Evolutionary conservation across 2,113 vertebrate species (phyloP), one percentile per base, ranked within the genome.

Genomic region (Zootoca vivipara): DNA sequence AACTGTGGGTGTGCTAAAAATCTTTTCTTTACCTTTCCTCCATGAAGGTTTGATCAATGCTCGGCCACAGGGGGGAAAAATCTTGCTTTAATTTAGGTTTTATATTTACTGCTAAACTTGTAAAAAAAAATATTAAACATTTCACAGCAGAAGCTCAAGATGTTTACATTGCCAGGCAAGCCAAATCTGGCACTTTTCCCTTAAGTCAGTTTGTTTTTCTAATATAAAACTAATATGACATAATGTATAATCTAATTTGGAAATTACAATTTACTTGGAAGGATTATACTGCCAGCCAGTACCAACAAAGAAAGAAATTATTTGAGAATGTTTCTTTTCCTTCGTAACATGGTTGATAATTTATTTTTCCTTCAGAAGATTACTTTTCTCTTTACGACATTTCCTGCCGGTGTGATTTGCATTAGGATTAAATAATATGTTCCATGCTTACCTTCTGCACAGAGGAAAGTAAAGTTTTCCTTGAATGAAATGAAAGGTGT

Each of bases 191-290:
- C 95, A 91, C 93, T 95, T 96, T 96, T 94, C 93, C 95, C 95
- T 93, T 94, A 93, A 96, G 93, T 93, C 93, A 95, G 95, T 97
- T 96, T 96, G 95, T 96, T 96, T 96, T 96, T 95, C 94, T 96
- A 96, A 96, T 96, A 96, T 96, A 96, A 96, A 96, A 95, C 95
- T 95, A 96, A 96, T 96, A 96, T 96, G 96, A 97, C 96, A 97
- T 97, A 96, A 96, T 97, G 95, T 96, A 95, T 96, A 96, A 96
- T 96, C 96, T 96, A 96, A 96, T 96, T 96, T 96, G 96, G 95
- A 96, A 96, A 96, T 96, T 96, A 96, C 95, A 96, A 96, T 96
- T 96, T 96, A 96, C 95, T 96, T 96, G 95, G 94, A 94, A 96
- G 95, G 96, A 96, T 96, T 96, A 96, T 90, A 88, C 93, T 94